phyloP scores from a whole-genome alignment of 2,113 vertebrate genomes.

The Casuarius casuarius region DNA sequence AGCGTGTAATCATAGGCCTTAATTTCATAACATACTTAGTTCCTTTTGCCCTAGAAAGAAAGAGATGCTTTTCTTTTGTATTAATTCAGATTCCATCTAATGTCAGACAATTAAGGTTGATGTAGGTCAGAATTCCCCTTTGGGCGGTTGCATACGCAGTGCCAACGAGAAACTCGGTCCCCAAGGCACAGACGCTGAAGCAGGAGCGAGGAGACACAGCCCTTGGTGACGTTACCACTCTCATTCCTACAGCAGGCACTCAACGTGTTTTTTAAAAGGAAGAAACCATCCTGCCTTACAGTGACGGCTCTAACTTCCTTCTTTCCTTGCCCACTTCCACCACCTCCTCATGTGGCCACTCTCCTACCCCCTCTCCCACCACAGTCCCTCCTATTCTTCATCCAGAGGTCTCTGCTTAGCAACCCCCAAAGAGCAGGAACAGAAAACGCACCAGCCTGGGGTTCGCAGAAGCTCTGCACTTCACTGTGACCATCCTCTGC shows the following conservation, averaged over 20 bases:
- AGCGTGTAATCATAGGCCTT: background rate
- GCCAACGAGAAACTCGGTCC: background rate
- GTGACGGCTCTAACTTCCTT: too few species aligned
- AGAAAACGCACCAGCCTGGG: background rate
- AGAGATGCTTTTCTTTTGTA: background rate
- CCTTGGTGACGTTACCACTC: background rate
- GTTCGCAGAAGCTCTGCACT: background rate
- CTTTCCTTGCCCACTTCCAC: background rate
- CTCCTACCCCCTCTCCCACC: too few species aligned
- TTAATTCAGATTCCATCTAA: accelerated
- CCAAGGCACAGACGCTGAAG: background rate
- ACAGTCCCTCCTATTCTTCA: background rate
- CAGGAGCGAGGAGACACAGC: background rate
- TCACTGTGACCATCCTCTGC: background rate
- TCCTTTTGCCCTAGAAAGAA: background rate
- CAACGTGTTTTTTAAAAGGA: background rate
- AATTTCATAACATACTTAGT: background rate
- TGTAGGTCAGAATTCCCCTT: background rate
- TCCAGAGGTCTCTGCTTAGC: background rate
- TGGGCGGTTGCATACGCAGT: accelerated
- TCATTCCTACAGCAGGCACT: background rate
- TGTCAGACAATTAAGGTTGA: background rate
- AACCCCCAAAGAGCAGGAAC: accelerated
- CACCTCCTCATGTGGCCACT: background rate
- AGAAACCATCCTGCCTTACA: background rate